Conservation (phyloP, 1,140 invertebrate species). For the Caenorhabditis latens region DNA sequence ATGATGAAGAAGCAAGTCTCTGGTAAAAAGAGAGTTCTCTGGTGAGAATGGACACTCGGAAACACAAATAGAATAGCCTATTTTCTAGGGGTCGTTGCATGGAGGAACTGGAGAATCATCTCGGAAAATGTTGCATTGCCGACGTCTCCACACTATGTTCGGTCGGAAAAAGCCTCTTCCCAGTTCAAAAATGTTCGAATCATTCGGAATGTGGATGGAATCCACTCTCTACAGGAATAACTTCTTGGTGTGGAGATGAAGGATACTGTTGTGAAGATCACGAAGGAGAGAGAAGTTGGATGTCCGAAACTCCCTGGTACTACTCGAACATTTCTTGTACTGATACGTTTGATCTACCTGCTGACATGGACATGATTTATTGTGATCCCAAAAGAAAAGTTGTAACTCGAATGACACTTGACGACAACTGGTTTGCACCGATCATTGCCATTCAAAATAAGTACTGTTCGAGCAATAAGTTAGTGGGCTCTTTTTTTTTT, state of each 20-base stretch:
- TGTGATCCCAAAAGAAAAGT: background rate
- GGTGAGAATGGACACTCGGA: background rate
- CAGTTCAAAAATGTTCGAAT: background rate
- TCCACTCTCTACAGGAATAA: background rate
- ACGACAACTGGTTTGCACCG: background rate
- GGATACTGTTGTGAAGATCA: constrained; percentile 13
- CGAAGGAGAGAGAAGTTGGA: background rate
- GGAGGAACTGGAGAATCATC: background rate
- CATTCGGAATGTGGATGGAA: constrained; percentile 13
- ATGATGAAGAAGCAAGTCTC: background rate
- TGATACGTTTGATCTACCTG: background rate
- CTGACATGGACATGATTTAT: background rate
- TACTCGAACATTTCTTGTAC: background rate
- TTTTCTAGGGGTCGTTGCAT: constrained; percentile 34
- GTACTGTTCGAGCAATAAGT: constrained; percentile 14
- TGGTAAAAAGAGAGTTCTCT: background rate
- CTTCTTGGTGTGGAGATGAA: background rate
- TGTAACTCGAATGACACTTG: background rate
- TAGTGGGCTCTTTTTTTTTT: background rate
- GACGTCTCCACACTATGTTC: background rate
- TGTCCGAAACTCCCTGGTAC: constrained; percentile 37
- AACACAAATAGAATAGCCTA: background rate
- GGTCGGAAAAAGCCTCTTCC: background rate
- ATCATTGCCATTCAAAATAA: background rate
- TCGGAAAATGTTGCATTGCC: background rate